Conservation (phyloP, 2,888 invertebrate species). For the Spatulosminthurus flaviceps region DNA sequence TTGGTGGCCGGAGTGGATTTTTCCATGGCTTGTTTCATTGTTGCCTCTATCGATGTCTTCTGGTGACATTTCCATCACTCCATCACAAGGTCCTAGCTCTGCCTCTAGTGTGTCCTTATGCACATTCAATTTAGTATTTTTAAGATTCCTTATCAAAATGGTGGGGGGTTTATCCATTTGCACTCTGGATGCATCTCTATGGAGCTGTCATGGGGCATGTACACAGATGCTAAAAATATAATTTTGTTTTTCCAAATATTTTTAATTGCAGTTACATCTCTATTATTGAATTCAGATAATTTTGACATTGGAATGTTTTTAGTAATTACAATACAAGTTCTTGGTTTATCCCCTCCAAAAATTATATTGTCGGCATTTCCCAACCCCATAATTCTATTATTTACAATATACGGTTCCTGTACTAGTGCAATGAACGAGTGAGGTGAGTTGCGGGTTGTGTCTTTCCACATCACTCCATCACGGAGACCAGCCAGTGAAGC, state of each 20-base stretch:
- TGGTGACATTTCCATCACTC: background rate
- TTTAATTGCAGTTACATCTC: background rate
- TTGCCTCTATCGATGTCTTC: too few species aligned
- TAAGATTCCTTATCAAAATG: too few species aligned
- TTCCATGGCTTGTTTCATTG: too few species aligned
- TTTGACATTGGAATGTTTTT: background rate
- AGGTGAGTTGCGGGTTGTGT: background rate
- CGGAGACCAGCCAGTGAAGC: background rate
- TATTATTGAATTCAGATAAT: background rate
- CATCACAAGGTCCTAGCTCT: too few species aligned
- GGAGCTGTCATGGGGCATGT: conserved; percentile 10
- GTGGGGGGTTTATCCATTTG: too few species aligned
- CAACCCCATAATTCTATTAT: background rate
- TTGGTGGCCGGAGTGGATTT: too few species aligned
- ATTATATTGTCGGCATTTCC: background rate
- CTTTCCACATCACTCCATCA: background rate
- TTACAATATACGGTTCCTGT: background rate
- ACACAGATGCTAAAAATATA: conserved; percentile 22
- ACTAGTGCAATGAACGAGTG: background rate
- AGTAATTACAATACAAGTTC: background rate
- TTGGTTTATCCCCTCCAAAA: background rate
- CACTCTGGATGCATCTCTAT: background rate
- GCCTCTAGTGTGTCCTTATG: too few species aligned
- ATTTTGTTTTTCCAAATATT: background rate
- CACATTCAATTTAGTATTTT: too few species aligned